Percentiles rank a stretch among this genome's conserved stretches.
These are phyloP conservation scores for Synanceia verrucosa DNA, from an alignment of 2,797 vertebrate species.

Conservation along the genomic window DNA sequence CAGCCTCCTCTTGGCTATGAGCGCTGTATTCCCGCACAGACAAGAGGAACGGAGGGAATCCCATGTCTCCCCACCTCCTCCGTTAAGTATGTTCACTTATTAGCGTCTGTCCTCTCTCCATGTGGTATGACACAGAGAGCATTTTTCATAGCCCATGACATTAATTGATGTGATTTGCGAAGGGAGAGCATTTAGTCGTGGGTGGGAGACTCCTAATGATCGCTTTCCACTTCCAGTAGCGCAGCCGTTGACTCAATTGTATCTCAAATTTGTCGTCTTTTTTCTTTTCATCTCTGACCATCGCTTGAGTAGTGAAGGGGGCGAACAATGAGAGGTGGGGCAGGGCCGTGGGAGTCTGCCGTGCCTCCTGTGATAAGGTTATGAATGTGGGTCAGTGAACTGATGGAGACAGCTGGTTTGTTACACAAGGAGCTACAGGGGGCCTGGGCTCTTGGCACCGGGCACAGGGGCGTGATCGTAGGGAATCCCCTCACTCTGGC, in stretches of 20 bases:
- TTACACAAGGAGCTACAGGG: conserved; percentile 77
- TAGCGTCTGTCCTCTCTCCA: conserved; percentile 81
- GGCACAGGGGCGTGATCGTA: conserved; percentile 73
- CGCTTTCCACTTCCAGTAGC: conserved; percentile 85
- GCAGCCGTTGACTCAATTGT: conserved; percentile 82
- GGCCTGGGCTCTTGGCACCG: conserved; percentile 73
- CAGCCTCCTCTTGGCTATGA: conserved; percentile 47
- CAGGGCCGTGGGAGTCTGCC: conserved; percentile 61
- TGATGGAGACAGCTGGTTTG: conserved; percentile 82
- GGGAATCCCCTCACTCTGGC: conserved; percentile 82
- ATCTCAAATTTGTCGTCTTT: conserved; percentile 72
- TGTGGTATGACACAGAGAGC: conserved; percentile 80
- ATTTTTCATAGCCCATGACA: conserved; percentile 84
- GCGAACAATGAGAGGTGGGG: conserved; percentile 64
- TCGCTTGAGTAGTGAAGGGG: conserved; percentile 61
- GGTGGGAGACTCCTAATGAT: conserved; percentile 87
- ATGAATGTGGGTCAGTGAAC: conserved; percentile 83
- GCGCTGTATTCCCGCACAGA: conserved; percentile 52
- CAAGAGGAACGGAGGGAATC: conserved; percentile 73
- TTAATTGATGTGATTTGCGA: conserved; percentile 87
- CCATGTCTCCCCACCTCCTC: conserved; percentile 81
- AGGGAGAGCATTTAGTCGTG: conserved; percentile 82
- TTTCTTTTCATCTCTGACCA: conserved; percentile 78
- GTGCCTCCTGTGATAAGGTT: conserved; percentile 73
- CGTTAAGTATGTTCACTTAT: conserved; percentile 82